Base-by-base conservation (phyloP, 2,113 vertebrate species). In the Eclectus roratus region DNA sequence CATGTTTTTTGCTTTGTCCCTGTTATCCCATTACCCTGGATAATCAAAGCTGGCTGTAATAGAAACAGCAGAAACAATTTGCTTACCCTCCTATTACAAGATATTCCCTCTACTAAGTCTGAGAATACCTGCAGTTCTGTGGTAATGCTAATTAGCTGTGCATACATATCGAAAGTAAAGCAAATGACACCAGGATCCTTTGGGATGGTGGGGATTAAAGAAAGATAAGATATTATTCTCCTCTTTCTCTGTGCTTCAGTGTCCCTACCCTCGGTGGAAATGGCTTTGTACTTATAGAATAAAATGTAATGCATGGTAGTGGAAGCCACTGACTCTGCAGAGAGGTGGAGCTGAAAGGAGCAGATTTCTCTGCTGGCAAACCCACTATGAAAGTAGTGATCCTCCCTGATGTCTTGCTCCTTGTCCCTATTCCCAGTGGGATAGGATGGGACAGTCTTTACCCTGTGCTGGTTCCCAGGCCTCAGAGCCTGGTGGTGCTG, bases 31-130 rank as follows among this genome's bases (percentile, higher is more conserved):
- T 96, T 96, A 94, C 88, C 83, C 92, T 68, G 91, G 95, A 74
- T 97, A 97, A 97, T 97, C 96, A 91, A 97, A 97, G 91, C 17
- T 89, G 86, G 72, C 91, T 95, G 88, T 95, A 97, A 96, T 74
- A 84, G 93, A 94, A 94, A 70, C 82, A 85, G 82, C 93, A 90
- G 93, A 97, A 96, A 95, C 91, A 93, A 95, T 96, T 95, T 92
- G 96, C 93, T 95, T 96, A 96, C 94, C 69, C 76, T 92, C 70
- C 94, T 86, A 81, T 96, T 97, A 95, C 85, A 93, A 88, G 82
- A 93, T 88, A 96, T 64, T 96, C 88, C 77, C 83, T 81, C 70
- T 64, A 66, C 93, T 95, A 93, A 93, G 85, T 78, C 88, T 84
- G 80, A 86, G 90, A 64, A 84, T 97, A 96, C 96, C 94, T 96